These are phyloP conservation scores for Ephestia elutella DNA, from an alignment of 1,140 invertebrate genomes.

Conservation along the genomic window DNA sequence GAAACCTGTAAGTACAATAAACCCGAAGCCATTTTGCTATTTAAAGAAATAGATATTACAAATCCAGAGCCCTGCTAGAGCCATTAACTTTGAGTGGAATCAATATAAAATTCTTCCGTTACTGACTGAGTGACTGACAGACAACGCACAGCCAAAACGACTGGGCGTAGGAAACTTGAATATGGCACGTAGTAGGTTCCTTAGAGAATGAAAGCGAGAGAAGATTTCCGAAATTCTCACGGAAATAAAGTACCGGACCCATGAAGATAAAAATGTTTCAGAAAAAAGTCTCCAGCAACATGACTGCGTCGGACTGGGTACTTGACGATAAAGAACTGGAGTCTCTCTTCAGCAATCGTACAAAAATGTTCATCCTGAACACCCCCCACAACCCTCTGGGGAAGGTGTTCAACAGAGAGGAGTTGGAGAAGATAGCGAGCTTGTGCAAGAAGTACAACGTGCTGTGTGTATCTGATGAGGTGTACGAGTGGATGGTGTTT, in stretches of 20 bases:
- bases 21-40: background rate
- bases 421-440: conserved; percentile 86
- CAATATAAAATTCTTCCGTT: no score
- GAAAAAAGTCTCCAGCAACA: conserved; percentile 43
- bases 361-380: conserved; percentile 96
- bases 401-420: conserved; percentile 87
- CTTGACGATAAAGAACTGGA: conserved; percentile 89
- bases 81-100: no score
- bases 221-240: no score
- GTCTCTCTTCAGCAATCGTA: conserved; percentile 90
- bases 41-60: no score
- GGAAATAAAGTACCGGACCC: no score
- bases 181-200: no score
- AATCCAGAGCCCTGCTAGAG: no score
- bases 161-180: no score
- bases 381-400: conserved; percentile 97
- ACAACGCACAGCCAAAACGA: no score
- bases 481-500: conserved; percentile 98
- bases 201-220: no score
- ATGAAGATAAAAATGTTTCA: conserved; percentile 34
- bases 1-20: conserved; percentile 78
- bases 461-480: conserved; percentile 95
- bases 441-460: conserved; percentile 95
- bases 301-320: conserved; percentile 90
- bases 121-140: no score